phyloP scores from a whole-genome alignment of 2,888 invertebrate genomes.

The Folsomia candida region DNA sequence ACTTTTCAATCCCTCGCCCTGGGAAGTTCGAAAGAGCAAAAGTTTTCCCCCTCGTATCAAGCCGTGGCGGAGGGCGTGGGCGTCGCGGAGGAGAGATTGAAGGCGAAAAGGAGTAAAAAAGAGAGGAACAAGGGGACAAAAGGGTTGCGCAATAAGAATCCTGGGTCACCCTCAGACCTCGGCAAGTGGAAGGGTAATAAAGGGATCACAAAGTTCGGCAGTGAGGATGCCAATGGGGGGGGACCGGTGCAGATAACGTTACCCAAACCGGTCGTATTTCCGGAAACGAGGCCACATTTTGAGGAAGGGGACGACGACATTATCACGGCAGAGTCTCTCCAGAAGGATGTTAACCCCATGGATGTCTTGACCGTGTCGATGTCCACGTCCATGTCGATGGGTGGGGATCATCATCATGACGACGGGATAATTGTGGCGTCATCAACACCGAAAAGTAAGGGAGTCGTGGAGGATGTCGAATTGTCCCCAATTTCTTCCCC shows the following conservation, averaged over 20 bases:
- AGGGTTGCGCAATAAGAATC: slow-evolving; percentile 7
- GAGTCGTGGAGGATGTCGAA: not conserved
- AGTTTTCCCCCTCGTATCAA: slow-evolving; percentile 32
- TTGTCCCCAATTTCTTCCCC: not conserved
- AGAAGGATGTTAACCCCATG: not conserved
- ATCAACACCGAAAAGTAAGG: not conserved
- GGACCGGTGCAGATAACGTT: slow-evolving; percentile 24
- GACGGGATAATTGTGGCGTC: no score
- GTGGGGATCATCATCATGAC: not conserved
- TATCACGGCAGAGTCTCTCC: not conserved
- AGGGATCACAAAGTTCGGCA: slow-evolving; percentile 18
- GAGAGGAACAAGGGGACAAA: slow-evolving; percentile 25
- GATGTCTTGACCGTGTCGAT: slow-evolving; percentile 1
- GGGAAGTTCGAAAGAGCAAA: slow-evolving; percentile 15
- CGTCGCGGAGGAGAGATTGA: slow-evolving; percentile 16
- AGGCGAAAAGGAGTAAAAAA: slow-evolving; percentile 13
- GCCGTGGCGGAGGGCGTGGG: slow-evolving; percentile 27
- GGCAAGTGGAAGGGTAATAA: slow-evolving; percentile 12
- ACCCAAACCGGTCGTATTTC: slow-evolving; percentile 26
- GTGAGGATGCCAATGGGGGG: not conserved
- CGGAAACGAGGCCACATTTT: not conserved
- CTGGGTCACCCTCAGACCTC: not conserved
- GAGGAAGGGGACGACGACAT: not conserved
- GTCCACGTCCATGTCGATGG: not conserved
- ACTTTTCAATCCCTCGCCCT: slow-evolving; percentile 20